Base-by-base conservation (phyloP, 1,140 invertebrate species). In the Megalonaias nervosa region DNA sequence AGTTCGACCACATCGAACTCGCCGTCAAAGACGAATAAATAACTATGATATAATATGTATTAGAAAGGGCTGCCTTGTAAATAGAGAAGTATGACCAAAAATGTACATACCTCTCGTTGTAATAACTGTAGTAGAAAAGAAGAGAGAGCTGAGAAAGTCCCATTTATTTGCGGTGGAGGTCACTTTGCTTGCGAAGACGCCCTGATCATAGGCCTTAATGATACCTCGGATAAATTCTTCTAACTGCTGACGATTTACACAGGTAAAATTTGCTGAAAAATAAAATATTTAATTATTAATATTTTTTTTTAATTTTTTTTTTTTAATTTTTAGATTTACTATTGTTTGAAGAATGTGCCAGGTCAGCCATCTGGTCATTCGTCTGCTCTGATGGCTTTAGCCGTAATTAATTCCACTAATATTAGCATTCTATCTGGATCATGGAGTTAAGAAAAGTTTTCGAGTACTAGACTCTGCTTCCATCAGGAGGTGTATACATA, bases 101-200 rank as follows among this genome's bases (percentile, higher is more conserved):
- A 58, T 68, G 11, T 23, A 74, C 68, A 23, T 23, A 82, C 81
- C 82, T 55, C 82, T 81, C 12, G 82, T 80, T 17, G 80, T 81
- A 16, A 82, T 73, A 11, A 84, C 72, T 6, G 80, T 81, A 38
- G 72, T 67, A 15, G 77, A 73, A 62, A 84, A 82, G 64, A 82
- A 84, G 58, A 84, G 72, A 6, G 77, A 71, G 48, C 76, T 84
- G 56, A 67, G 60, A 21, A 77, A 21, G 67, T 84, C 69, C 80
- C 80, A 84, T 55, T 70, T 66, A 38, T 31, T 67, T 17, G 67
- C 57, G 5, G 48, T 38, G 31, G 56, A 17, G 2, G 67, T 68
- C 21, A 67, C 64, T 17, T 70, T 75, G 57, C 56, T 74, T 26
- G 23, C 67, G 2, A 74, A 56, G 9, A 81, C 74, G 12, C 76